phyloP scores from a whole-genome alignment of 1,140 invertebrate genomes.

The Drosophila sturtevanti region DNA sequence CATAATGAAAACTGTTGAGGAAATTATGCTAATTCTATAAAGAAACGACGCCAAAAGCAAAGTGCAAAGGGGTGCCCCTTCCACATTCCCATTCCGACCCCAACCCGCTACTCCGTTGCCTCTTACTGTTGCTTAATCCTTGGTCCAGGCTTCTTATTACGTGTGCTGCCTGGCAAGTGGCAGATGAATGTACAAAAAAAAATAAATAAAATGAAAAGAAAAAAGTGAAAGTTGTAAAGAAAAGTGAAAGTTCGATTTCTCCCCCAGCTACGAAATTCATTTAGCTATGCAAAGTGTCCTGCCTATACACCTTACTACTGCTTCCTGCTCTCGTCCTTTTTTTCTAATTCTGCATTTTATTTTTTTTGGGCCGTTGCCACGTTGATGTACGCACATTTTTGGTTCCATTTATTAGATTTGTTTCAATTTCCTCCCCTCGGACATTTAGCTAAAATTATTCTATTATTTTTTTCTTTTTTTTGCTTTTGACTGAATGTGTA shows the following conservation, averaged over 20 bases:
- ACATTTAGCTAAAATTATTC: conserved; percentile 35
- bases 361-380: background rate
- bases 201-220: background rate
- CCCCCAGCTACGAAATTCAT: conserved; percentile 63
- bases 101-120: background rate
- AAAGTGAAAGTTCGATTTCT: conserved; percentile 72
- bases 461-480: conserved; percentile 52
- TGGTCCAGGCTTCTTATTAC: conserved; percentile 58
- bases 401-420: conserved; percentile 82
- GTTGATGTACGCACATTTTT: conserved; percentile 80
- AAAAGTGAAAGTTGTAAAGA: conserved; percentile 29
- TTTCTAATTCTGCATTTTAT: background rate
- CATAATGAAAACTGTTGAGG: conserved; percentile 73
- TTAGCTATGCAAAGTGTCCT: conserved; percentile 54
- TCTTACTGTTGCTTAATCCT: conserved; percentile 34
- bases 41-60: conserved; percentile 42
- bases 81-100: no score
- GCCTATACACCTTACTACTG: background rate
- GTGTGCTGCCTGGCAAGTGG: conserved; percentile 58
- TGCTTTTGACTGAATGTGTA: conserved; percentile 64
- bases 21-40: conserved; percentile 81
- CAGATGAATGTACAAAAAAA: background rate
- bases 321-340: conserved; percentile 6
- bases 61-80: conserved; percentile 39
- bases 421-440: conserved; percentile 64